A percentile compares a stretch with the other conserved stretches of the same genome.
These are phyloP conservation scores for Enteromius paludinosus DNA, from an alignment of 2,797 vertebrate species.

Conservation along the genomic window DNA sequence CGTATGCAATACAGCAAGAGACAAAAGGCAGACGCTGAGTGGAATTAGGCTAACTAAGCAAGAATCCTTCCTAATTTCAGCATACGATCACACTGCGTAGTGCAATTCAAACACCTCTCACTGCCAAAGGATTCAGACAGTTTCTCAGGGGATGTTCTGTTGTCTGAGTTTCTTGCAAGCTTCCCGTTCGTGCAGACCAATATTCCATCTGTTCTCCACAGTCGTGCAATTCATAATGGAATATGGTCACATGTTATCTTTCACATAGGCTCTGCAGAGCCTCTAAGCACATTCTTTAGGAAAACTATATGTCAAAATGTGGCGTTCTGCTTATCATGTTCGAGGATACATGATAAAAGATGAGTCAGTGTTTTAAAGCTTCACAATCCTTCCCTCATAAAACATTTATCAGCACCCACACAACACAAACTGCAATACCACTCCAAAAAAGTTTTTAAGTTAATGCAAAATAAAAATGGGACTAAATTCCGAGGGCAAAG, in stretches of 20 bases:
- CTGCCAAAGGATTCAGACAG: constrained; percentile 53
- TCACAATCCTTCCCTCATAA: background rate
- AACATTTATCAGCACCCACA: background rate
- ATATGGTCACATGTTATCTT: background rate
- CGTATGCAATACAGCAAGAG: constrained; percentile 1
- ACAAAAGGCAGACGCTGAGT: constrained; percentile 14
- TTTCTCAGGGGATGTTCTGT: constrained; percentile 54
- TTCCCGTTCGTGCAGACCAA: constrained; percentile 43
- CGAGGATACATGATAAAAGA: background rate
- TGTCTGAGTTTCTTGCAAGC: constrained; percentile 38
- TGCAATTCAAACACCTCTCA: constrained; percentile 45
- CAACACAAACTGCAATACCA: background rate
- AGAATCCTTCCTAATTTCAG: constrained; percentile 20
- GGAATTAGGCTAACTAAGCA: constrained; percentile 42
- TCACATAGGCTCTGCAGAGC: background rate
- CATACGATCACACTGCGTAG: constrained; percentile 39
- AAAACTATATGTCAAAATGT: constrained; percentile 22
- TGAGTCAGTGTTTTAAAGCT: background rate
- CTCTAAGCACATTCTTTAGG: background rate
- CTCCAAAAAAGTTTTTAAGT: background rate
- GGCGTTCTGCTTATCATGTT: constrained; percentile 19
- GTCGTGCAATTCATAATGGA: constrained; percentile 42
- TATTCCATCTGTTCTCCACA: constrained; percentile 50
- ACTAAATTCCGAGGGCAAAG: background rate
- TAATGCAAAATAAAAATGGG: background rate